Base-by-base conservation (phyloP, 1,140 invertebrate species). In the Drosophila mayri region DNA sequence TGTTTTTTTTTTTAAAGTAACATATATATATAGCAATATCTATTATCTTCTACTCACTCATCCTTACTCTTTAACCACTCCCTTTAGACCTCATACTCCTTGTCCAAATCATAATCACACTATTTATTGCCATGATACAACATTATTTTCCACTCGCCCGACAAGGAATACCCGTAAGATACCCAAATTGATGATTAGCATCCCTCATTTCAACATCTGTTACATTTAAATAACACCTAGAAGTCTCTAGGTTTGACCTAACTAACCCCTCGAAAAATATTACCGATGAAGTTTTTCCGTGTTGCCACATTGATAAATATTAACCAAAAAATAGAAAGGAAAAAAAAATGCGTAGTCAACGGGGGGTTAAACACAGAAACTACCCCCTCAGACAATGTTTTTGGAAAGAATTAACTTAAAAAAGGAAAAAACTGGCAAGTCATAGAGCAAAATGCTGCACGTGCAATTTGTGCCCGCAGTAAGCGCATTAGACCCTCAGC, bases 71-170 rank as follows among this genome's bases (percentile, higher is more conserved):
- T 7, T n/a, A 44, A 30, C 22, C 41, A 22, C n/a, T 66, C 61
- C 61, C 35, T 46, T 30, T 49, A 49, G 43, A 18, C 18, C 60
- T 22, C 43, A 12, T 25, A 22, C 44, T 18, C 44, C 28, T 12
- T 9, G 1, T 25, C 28, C 11, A 3, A 20, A 40, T 9, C 58
- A 65, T 91, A 91, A 91, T 91, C 88, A 46, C 88, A 91, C 88
- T 91, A 91, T 91, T 91, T 91, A 91, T 91, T 91, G 88, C 88
- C 81, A 91, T 91, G 80, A 91, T 91, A 91, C 83, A 88, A 91
- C 88, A 87, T 81, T 91, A 91, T 91, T 81, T 91, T 79, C 41
- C 71, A 71, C 66, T 82, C 44, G 37, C 40, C 22, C 66, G 11
- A 16, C 30, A 18, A 54, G 63, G 20, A 35, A 22, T 58, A 58